phyloP scores from a whole-genome alignment of 53 echinoderm and acorn worm genomes.

The Pentamera pediparva region DNA sequence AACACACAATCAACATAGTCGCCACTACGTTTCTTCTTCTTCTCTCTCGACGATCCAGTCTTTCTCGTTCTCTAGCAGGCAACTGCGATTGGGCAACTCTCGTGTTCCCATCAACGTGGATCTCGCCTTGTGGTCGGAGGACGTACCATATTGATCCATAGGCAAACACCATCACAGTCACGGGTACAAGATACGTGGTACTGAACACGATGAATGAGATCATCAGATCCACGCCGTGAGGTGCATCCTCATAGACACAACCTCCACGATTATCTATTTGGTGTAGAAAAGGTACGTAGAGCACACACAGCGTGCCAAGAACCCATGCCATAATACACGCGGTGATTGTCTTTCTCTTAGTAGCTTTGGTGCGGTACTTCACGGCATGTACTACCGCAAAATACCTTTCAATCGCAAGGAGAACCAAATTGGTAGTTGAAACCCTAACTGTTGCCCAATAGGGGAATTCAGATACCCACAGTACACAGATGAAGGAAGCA shows the following conservation, averaged over 20 bases:
- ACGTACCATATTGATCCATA: conserved; percentile 3
- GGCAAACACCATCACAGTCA: conserved; percentile 2
- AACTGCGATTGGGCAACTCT: not conserved
- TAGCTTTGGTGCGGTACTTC: not conserved
- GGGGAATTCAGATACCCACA: conserved; percentile 8
- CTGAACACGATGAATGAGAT: not conserved
- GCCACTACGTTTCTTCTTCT: not conserved
- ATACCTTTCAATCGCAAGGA: conserved; percentile 14
- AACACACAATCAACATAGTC: conserved; percentile 4
- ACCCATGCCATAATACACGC: not conserved
- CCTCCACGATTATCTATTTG: not conserved
- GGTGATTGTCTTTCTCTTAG: not conserved
- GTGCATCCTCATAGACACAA: not conserved
- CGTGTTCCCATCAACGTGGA: too few species aligned
- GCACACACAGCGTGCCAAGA: not conserved
- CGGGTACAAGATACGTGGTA: not conserved
- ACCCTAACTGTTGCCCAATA: not conserved
- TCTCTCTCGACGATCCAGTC: not conserved
- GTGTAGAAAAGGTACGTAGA: not conserved
- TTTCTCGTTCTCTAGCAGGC: not conserved
- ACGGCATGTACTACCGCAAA: conserved; percentile 1
- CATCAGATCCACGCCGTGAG: not conserved
- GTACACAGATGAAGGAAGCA: not conserved
- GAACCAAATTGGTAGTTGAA: conserved; percentile 13
- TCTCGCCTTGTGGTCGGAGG: not conserved